phyloP scores from a whole-genome alignment of 2,888 invertebrate species.

The Drosophila anomalipes region DNA sequence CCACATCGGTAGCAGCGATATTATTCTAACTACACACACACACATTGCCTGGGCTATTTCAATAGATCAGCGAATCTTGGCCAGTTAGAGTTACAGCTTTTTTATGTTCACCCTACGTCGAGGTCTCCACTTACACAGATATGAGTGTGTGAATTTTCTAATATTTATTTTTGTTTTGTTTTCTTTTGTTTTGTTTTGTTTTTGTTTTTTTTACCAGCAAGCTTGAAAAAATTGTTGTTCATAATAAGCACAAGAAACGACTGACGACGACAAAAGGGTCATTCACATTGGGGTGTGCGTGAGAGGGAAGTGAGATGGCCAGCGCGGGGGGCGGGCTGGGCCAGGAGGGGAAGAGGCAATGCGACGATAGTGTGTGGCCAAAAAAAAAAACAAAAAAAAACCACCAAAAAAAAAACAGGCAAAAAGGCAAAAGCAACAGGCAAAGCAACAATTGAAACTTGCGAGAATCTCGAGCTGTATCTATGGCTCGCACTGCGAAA shows the following conservation, averaged over 20 bases:
- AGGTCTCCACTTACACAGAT: not conserved
- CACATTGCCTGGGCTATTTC: not conserved
- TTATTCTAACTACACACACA: constrained; percentile 2
- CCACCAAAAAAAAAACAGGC: constrained; percentile 6
- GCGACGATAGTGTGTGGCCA: constrained; percentile 11
- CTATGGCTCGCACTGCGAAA: constrained; percentile 31
- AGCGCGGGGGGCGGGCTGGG: not conserved
- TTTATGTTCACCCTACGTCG: not conserved
- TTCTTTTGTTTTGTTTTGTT: no score
- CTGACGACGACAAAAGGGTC: constrained; percentile 61
- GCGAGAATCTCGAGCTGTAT: constrained; percentile 46
- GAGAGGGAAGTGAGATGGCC: constrained; percentile 5
- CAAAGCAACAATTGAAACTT: constrained; percentile 11
- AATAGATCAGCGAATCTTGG: constrained; percentile 9
- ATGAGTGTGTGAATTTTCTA: constrained; percentile 7
- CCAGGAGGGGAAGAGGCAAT: not conserved
- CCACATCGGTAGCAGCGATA: constrained; percentile 2
- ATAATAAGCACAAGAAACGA: constrained; percentile 19
- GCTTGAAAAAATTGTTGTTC: constrained; percentile 52
- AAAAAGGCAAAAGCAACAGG: constrained; percentile 20
- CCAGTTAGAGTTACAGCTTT: constrained; percentile 9
- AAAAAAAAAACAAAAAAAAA: not conserved
- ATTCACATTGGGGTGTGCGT: constrained; percentile 57
- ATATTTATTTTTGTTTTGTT: constrained; percentile 9
- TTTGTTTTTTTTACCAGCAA: not conserved